Conservation (phyloP, 2,797 vertebrate species). For the Parotocinclus haroldoi region DNA sequence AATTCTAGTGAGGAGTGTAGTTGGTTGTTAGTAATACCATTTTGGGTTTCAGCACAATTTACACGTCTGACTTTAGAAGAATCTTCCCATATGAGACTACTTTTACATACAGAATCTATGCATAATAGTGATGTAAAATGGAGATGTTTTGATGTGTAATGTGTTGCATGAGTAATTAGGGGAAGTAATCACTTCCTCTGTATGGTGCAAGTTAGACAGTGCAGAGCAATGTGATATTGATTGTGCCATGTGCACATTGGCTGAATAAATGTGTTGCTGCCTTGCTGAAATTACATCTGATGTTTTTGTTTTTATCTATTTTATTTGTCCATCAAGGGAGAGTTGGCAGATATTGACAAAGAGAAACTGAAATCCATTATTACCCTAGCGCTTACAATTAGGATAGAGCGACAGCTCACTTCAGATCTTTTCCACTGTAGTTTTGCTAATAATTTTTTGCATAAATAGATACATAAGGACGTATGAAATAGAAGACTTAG, state of each 20-base stretch:
- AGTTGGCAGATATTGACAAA: slow-evolving; percentile 54
- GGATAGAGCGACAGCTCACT: slow-evolving; percentile 41
- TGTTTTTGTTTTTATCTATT: slow-evolving; percentile 53
- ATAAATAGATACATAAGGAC: no score
- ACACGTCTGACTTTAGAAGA: background rate
- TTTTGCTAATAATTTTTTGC: background rate
- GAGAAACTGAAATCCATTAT: slow-evolving; percentile 54
- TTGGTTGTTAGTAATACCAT: background rate
- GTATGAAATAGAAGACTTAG: no score
- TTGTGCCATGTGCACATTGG: slow-evolving; percentile 45
- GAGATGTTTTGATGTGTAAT: slow-evolving; percentile 40
- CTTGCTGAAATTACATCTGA: slow-evolving; percentile 57
- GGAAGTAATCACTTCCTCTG: slow-evolving; percentile 44
- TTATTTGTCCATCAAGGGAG: slow-evolving; percentile 55
- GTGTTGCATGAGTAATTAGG: slow-evolving; percentile 51
- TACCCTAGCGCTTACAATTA: slow-evolving; percentile 45
- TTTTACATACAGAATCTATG: background rate
- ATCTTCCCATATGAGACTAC: no score
- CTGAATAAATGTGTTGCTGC: slow-evolving; percentile 53
- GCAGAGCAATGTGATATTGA: slow-evolving; percentile 51
- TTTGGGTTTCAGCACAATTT: background rate
- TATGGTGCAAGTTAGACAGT: slow-evolving; percentile 33
- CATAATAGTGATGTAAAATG: slow-evolving; percentile 22
- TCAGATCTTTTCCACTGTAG: slow-evolving; percentile 14
- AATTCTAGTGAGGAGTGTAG: no score